Percentiles rank a stretch among this genome's conserved stretches.
Conservation (phyloP, 1,140 invertebrate genomes). For the Trissolcus basalis region DNA sequence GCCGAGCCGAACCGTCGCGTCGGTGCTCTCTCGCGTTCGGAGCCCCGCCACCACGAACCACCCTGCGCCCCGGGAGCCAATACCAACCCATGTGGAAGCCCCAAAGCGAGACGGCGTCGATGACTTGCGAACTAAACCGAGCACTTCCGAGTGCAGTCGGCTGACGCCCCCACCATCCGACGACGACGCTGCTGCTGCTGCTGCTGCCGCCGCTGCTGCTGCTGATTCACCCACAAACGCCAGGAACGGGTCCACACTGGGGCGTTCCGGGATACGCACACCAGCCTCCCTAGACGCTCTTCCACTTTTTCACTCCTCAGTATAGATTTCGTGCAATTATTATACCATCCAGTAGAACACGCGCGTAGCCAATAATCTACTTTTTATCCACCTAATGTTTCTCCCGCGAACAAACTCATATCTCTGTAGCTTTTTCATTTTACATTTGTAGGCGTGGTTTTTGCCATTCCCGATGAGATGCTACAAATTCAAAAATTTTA, state of each 20-base stretch:
- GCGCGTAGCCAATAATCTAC: no score
- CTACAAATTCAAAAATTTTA: no score
- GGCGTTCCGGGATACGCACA: neutral
- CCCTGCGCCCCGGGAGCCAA: constrained; percentile 75
- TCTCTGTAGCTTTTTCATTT: no score
- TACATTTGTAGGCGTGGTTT: no score
- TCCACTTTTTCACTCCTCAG: neutral
- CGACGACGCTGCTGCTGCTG: constrained; percentile 45
- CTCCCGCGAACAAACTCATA: no score
- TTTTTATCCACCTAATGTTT: no score
- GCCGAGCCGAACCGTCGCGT: constrained; percentile 63
- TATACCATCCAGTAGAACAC: no score
- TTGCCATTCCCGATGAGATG: no score
- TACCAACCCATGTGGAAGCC: constrained; percentile 76
- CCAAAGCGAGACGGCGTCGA: constrained; percentile 71
- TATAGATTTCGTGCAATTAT: neutral
- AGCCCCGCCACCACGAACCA: constrained; percentile 70
- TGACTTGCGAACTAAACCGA: constrained; percentile 69
- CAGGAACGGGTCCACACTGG: constrained; percentile 19
- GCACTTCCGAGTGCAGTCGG: constrained; percentile 64
- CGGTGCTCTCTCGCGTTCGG: constrained; percentile 61
- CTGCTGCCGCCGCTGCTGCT: constrained; percentile 31
- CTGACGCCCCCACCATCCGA: constrained; percentile 48
- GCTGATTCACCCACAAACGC: constrained; percentile 30
- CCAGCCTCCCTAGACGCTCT: neutral